A percentile compares a stretch with the other conserved stretches of the same genome.
Conservation (phyloP, 2,888 invertebrate genomes). For the Tortrix viridana region DNA sequence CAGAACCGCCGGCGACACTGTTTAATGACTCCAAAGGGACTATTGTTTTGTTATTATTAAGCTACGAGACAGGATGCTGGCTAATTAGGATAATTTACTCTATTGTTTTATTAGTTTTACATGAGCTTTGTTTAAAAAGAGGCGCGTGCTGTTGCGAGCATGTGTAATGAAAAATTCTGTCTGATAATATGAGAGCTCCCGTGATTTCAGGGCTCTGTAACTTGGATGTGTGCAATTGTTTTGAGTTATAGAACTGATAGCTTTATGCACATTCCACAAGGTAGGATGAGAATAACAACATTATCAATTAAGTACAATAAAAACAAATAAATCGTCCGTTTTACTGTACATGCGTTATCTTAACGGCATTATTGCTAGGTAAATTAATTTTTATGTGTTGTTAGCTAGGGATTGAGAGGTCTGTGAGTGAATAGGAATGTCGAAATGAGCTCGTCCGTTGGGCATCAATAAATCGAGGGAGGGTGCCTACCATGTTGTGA, state of each 20-base stretch:
- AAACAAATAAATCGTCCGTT: conserved; percentile 27
- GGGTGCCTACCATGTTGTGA: conserved; percentile 76
- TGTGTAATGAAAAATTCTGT: background rate
- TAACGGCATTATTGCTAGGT: conserved; percentile 20
- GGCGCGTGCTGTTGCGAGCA: conserved; percentile 26
- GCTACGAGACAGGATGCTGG: conserved; percentile 81
- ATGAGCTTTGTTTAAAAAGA: conserved; percentile 28
- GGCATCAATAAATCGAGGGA: conserved; percentile 57
- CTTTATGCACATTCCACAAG: background rate
- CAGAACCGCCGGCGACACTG: conserved; percentile 68
- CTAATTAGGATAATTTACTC: conserved; percentile 79
- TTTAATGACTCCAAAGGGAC: conserved; percentile 69
- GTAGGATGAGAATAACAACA: conserved; percentile 15
- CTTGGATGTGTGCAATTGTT: too few relatives aligned
- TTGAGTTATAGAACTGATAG: too few relatives aligned
- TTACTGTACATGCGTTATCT: conserved; percentile 27
- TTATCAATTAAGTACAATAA: conserved; percentile 34
- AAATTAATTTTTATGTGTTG: conserved; percentile 21
- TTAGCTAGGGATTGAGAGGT: conserved; percentile 32
- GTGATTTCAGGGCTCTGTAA: background rate
- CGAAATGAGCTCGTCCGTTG: conserved; percentile 59
- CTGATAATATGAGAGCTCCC: background rate
- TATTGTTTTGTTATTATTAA: conserved; percentile 81
- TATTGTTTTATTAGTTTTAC: conserved; percentile 60
- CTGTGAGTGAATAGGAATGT: conserved; percentile 37